Percentiles rank a stretch among this genome's conserved stretches.
Evolutionary conservation across 2,113 vertebrate species (phyloP).

Genomic region (Tupaia chinensis): DNA sequence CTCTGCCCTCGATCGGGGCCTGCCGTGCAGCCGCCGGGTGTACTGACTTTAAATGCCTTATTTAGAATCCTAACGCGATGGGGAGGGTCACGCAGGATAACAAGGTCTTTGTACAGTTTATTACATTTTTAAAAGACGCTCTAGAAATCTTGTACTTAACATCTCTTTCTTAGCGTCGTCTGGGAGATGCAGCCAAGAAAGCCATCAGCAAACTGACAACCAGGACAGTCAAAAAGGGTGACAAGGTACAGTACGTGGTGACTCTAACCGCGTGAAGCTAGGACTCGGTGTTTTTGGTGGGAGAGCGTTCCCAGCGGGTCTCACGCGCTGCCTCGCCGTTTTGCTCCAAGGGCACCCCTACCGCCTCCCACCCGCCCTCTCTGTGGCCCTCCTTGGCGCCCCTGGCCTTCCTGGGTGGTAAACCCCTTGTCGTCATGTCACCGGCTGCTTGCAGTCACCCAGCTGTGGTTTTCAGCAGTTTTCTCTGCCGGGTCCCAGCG

Average conservation of each 20-base stretch:
- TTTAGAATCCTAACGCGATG: constrained; percentile 40
- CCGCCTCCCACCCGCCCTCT: not conserved
- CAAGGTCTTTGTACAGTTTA: constrained; percentile 60
- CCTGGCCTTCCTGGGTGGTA: no score
- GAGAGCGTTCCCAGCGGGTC: not conserved
- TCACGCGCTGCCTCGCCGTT: no score
- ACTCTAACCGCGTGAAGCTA: no score
- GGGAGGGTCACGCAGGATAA: constrained; percentile 23
- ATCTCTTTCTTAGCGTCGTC: constrained; percentile 92
- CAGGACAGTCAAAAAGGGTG: constrained; percentile 97
- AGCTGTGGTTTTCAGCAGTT: not conserved
- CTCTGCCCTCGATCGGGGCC: no score
- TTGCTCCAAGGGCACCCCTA: no score
- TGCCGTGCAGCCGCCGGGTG: not conserved
- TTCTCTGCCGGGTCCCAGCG: not conserved
- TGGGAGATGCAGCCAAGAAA: constrained; percentile 98
- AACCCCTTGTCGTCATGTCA: no score
- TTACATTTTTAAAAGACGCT: constrained; percentile 62
- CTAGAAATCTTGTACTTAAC: constrained; percentile 77
- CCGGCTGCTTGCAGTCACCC: not conserved
- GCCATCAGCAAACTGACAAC: constrained; percentile 97
- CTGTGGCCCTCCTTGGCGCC: not conserved
- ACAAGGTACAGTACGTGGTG: constrained; percentile 91
- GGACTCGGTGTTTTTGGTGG: not conserved
- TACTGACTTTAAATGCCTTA: constrained; percentile 6